phyloP scores from a whole-genome alignment of 2,888 invertebrate species.

The Polymixis flavicincta region DNA sequence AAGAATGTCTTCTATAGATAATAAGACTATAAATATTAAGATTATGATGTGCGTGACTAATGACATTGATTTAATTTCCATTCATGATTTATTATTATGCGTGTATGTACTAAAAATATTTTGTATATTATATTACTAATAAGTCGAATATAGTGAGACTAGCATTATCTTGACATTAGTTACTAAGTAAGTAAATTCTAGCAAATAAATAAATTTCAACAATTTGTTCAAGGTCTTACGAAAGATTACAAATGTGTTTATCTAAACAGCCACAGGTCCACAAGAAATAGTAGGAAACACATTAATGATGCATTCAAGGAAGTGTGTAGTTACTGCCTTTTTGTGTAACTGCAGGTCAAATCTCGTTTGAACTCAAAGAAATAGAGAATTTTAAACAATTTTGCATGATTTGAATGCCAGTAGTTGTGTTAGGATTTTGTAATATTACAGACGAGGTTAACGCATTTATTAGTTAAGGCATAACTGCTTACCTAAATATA shows the following conservation, averaged over 20 bases:
- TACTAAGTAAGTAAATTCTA: too few species aligned
- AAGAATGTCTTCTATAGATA: neutral
- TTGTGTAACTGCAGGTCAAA: neutral
- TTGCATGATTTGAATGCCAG: neutral
- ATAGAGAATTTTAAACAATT: neutral
- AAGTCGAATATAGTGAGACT: too few species aligned
- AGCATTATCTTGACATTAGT: too few species aligned
- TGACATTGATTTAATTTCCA: too few species aligned
- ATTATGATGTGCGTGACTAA: too few species aligned
- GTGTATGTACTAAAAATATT: too few species aligned
- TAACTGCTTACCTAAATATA: neutral
- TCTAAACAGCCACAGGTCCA: neutral
- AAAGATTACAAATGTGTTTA: too few species aligned
- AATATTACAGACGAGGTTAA: neutral
- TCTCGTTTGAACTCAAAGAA: neutral
- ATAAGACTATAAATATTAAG: neutral
- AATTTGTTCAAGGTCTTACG: too few species aligned
- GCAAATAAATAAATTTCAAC: too few species aligned
- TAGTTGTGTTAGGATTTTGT: neutral
- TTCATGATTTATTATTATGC: too few species aligned
- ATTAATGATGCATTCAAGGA: slow-evolving; percentile 3
- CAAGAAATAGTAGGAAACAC: neutral
- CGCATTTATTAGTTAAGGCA: neutral
- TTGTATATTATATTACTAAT: too few species aligned
- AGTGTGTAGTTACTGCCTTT: neutral